A percentile compares a stretch with the other conserved stretches of the same genome.
Evolutionary conservation across 2,113 vertebrate species (phyloP).

Genomic region (Cyprinodon tularosa): DNA sequence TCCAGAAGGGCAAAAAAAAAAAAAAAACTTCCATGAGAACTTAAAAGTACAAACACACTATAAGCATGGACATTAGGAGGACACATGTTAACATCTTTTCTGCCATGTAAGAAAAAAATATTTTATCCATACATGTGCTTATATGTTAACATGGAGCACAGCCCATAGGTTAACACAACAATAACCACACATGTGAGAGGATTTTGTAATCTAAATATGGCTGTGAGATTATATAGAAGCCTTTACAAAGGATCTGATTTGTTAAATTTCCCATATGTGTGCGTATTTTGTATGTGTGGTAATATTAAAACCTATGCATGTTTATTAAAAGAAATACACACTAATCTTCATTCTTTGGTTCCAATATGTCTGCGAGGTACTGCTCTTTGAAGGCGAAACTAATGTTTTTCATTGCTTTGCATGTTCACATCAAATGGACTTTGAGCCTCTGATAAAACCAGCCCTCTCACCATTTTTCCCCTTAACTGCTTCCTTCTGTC

Average conservation of each 20-base stretch:
- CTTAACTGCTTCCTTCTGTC: slow-evolving; percentile 52
- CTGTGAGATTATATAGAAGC: background rate
- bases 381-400: slow-evolving; percentile 49
- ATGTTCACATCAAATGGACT: slow-evolving; percentile 33
- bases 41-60: background rate
- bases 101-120: slow-evolving; percentile 13
- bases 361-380: slow-evolving; percentile 37
- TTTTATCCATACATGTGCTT: slow-evolving; percentile 30
- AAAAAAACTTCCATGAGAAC: background rate
- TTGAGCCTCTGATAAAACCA: slow-evolving; percentile 44
- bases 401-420: slow-evolving; percentile 56
- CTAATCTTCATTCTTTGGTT: slow-evolving; percentile 40
- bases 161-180: background rate
- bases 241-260: background rate
- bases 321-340: slow-evolving; percentile 6
- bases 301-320: slow-evolving; percentile 24
- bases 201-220: background rate
- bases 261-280: slow-evolving; percentile 5
- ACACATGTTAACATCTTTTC: slow-evolving; percentile 32
- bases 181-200: slow-evolving; percentile 15
- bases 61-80: background rate
- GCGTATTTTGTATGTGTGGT: slow-evolving; percentile 9
- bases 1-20: background rate
- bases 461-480: slow-evolving; percentile 53
- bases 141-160: slow-evolving; percentile 23